Evolutionary conservation across 2,888 invertebrate genomes (phyloP), one percentile per base, ranked within the genome.

Genomic region (Trichogramma dendrolimi): DNA sequence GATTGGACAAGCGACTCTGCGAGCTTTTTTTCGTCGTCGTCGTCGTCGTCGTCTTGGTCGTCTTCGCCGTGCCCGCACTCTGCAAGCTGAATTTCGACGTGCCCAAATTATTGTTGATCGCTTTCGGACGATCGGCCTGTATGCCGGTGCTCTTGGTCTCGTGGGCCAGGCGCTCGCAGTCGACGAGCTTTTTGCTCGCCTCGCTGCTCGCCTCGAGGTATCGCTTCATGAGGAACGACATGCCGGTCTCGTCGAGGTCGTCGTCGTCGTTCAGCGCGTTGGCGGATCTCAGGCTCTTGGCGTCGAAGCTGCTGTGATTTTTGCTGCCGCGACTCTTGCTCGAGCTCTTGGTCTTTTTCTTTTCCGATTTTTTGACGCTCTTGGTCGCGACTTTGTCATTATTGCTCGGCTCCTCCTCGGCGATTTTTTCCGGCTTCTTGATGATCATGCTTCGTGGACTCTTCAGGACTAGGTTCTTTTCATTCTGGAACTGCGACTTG

Each of bases 161-260:
- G 2, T 54, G 48, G 3, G 62, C 41, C 0, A 57, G 38, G 0
- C 58, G 7, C n/a, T 58, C 60, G 8, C 58, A 44, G 7, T 63
- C 59, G n/a, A 53, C 42, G 8, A 63, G 57, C 41, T 59, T 63
- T 8, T 43, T 52, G 0, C 54, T 53, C 1, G 57, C 63, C 5
- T 65, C 63, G 49, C 59, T 44, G 52, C 61, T 65, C 10, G 65
- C 46, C 40, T 58, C 56, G 3, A 65, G 48, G 11, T 65, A 65
- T 6, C 57, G 41, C 7, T 59, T 63, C 65, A 65, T 65, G 54
- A 65, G 41, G 48, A 55, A 65, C 10, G 65, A 63, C 63, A 65
- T 63, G 8, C 63, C 65, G 14, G 53, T 61, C 4, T 51, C 62
- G 4, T 63, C 61, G 7, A 44, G 27, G n/a, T 63, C 56, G n/a